Evolutionary conservation across 2,888 invertebrate species (phyloP).

Genomic region (Drosophila lacicola): DNA sequence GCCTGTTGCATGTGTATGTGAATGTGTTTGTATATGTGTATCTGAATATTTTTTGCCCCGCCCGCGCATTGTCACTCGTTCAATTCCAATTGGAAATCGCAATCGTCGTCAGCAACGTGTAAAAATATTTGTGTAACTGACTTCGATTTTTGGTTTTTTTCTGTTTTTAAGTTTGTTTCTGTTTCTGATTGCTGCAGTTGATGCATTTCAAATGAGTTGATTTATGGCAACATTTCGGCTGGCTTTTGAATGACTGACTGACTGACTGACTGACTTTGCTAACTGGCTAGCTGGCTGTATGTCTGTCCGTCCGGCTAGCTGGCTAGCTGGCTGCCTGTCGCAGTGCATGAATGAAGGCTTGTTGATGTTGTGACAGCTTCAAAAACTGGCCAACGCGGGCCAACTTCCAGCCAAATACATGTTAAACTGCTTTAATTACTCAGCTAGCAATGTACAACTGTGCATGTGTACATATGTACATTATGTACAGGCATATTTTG

Average conservation of each 20-base stretch:
- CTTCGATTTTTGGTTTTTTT: slow-evolving; percentile 63
- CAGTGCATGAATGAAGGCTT: slow-evolving; percentile 75
- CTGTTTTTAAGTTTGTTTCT: slow-evolving; percentile 66
- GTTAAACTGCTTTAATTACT: slow-evolving; percentile 80
- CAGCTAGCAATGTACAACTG: slow-evolving; percentile 56
- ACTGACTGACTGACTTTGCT: slow-evolving; percentile 33
- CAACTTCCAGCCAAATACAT: slow-evolving; percentile 60
- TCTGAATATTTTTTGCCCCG: slow-evolving; percentile 54
- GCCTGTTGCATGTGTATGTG: slow-evolving; percentile 10
- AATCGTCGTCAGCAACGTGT: slow-evolving; percentile 61
- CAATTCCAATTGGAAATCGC: slow-evolving; percentile 70
- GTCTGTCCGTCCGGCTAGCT: slow-evolving; percentile 23
- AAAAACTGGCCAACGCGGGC: slow-evolving; percentile 62
- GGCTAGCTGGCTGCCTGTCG: slow-evolving; percentile 56
- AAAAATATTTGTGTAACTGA: slow-evolving; percentile 78
- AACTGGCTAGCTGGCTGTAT: slow-evolving; percentile 41
- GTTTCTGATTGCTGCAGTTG: slow-evolving; percentile 81
- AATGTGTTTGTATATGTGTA: slow-evolving; percentile 1
- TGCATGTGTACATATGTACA: slow-evolving; percentile 35
- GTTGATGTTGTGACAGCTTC: slow-evolving; percentile 78
- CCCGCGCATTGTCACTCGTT: slow-evolving; percentile 71
- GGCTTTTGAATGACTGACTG: slow-evolving; percentile 64
- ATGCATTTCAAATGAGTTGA: slow-evolving; percentile 82
- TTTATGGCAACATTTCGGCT: slow-evolving; percentile 77
- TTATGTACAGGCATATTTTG: slow-evolving; percentile 46